phyloP scores from a whole-genome alignment of 2,797 vertebrate genomes.

The Leontopithecus rosalia region DNA sequence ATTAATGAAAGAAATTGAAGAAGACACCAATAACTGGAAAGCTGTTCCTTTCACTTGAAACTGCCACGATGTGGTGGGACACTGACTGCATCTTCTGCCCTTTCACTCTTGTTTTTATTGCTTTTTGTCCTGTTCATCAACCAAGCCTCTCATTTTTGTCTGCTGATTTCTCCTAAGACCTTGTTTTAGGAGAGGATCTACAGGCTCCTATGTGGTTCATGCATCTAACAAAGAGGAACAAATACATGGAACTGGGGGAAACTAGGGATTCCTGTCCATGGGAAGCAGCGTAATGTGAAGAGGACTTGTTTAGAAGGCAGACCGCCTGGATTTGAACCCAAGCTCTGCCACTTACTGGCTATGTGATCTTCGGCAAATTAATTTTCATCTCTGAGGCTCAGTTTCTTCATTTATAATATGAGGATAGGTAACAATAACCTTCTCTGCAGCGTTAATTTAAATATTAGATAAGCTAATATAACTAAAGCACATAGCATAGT shows the following conservation, averaged over 20 bases:
- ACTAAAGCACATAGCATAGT: background rate
- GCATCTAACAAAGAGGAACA: background rate
- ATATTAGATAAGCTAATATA: background rate
- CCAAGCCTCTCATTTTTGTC: background rate
- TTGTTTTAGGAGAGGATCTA: background rate
- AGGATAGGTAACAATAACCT: background rate
- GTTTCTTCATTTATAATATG: background rate
- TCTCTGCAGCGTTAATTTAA: background rate
- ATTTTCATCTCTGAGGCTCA: background rate
- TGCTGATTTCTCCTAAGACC: background rate
- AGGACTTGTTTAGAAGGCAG: background rate
- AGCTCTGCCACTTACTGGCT: background rate
- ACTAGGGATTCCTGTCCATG: background rate
- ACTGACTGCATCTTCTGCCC: background rate
- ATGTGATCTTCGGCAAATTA: background rate
- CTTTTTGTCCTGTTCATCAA: background rate
- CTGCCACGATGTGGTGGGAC: background rate
- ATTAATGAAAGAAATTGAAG: background rate
- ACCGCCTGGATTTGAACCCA: background rate
- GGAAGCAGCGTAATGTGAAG: background rate
- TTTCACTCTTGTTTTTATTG: background rate
- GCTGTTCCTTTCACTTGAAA: background rate
- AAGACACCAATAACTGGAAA: background rate
- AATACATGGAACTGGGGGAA: background rate
- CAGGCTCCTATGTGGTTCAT: background rate